phyloP scores from a whole-genome alignment of 2,113 vertebrate species.

The Delphinapterus leucas region DNA sequence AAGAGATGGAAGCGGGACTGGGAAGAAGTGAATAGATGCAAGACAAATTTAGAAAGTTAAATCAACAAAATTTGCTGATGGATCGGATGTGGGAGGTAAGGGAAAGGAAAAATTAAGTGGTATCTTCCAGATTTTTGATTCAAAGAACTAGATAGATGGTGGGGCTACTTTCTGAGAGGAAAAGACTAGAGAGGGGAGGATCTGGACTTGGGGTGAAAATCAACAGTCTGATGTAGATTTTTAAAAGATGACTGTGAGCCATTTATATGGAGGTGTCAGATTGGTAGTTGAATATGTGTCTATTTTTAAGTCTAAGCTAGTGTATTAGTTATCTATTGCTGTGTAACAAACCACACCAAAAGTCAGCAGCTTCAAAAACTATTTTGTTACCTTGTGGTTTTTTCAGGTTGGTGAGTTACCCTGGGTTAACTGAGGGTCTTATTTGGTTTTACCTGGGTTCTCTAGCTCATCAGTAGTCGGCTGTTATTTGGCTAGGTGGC shows the following conservation, averaged over 20 bases:
- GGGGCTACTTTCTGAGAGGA: not conserved
- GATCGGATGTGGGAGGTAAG: not conserved
- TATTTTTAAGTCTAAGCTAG: not conserved
- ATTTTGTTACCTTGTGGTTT: not conserved
- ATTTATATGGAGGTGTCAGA: not conserved
- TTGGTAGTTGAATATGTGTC: not conserved
- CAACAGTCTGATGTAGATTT: not conserved
- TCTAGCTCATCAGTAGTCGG: not conserved
- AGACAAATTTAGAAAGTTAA: not conserved
- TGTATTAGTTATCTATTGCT: not conserved
- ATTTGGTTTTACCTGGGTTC: not conserved
- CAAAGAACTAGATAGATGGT: not conserved
- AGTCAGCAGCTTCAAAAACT: not conserved
- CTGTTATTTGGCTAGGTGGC: not conserved
- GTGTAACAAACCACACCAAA: not conserved
- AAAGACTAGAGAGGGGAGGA: not conserved
- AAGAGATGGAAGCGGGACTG: not conserved
- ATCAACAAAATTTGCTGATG: not conserved
- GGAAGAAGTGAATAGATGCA: not conserved
- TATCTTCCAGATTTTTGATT: not conserved
- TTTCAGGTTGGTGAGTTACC: not conserved
- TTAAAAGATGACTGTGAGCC: not conserved
- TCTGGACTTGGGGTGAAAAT: not conserved
- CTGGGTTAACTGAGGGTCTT: not conserved
- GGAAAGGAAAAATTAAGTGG: not conserved